A percentile compares a stretch with the other conserved stretches of the same genome.
Conservation (phyloP, 1,140 invertebrate species). For the Ceratina australensis region DNA sequence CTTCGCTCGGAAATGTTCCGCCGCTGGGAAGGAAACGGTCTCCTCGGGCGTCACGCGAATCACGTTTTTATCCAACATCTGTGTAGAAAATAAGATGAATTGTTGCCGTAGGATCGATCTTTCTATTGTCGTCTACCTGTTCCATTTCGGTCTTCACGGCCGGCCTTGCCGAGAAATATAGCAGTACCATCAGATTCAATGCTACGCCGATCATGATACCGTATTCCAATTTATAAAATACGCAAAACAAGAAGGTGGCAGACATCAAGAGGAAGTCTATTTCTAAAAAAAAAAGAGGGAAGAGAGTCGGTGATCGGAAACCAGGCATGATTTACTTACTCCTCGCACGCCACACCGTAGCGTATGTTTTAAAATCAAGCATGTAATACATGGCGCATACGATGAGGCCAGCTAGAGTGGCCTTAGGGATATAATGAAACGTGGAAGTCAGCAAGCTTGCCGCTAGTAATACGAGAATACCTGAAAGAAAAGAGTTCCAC, state of each 20-base stretch:
- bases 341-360: conserved; percentile 88
- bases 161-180: conserved; percentile 84
- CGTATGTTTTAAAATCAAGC: conserved; percentile 87
- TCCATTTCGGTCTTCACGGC: conserved; percentile 74
- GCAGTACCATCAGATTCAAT: conserved; percentile 81
- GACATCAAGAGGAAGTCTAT: conserved; percentile 82
- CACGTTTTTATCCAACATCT: conserved; percentile 63
- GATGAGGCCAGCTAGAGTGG: conserved; percentile 85
- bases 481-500: conserved; percentile 70
- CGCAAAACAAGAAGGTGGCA: conserved; percentile 81
- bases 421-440: conserved; percentile 88
- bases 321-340: conserved; percentile 80
- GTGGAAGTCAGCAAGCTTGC: conserved; percentile 84
- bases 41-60: conserved; percentile 81
- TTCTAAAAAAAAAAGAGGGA: conserved; percentile 76
- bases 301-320: background rate
- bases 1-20: conserved; percentile 81
- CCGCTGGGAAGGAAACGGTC: conserved; percentile 82
- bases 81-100: background rate
- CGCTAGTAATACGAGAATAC: conserved; percentile 84
- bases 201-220: conserved; percentile 86
- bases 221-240: conserved; percentile 84
- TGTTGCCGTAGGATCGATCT: background rate
- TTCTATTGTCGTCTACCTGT: conserved; percentile 51
- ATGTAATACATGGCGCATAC: conserved; percentile 88